Evolutionary conservation across 2,888 invertebrate genomes (phyloP).

Genomic region (Poecilobothrus nobilitatus): DNA sequence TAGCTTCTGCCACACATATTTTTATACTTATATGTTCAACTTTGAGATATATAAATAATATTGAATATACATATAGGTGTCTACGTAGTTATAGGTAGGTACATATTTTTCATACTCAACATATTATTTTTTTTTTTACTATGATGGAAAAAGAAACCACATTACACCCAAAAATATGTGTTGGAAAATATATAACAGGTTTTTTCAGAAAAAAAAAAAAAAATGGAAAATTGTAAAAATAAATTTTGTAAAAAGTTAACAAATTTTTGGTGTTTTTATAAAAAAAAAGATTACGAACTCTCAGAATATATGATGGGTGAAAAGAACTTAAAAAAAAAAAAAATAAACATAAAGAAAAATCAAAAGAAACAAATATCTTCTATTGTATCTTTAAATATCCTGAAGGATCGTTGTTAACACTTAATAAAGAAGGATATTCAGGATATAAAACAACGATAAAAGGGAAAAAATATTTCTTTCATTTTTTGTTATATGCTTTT

Average conservation of each 20-base stretch:
- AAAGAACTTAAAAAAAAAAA: not conserved
- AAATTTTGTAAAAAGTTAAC: no score
- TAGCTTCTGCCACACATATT: not conserved
- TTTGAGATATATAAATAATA: no score
- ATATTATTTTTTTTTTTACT: no score
- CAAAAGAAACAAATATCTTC: not conserved
- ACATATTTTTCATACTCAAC: no score
- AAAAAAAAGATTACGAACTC: no score
- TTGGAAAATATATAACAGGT: no score
- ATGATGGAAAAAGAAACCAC: no score
- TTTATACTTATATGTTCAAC: not conserved
- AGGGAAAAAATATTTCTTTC: not conserved
- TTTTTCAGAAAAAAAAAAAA: not conserved
- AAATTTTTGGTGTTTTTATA: no score
- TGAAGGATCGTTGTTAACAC: slow-evolving; percentile 6
- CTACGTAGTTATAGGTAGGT: no score
- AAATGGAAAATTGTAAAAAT: not conserved
- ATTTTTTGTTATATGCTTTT: not conserved
- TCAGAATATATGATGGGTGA: no score
- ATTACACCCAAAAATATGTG: no score
- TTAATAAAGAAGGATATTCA: not conserved
- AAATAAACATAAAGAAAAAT: not conserved
- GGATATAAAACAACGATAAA: not conserved
- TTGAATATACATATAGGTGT: not conserved
- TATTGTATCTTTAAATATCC: not conserved